Evolutionary conservation across 2,113 vertebrate genomes (phyloP).

Genomic region (Phycodurus eques): DNA sequence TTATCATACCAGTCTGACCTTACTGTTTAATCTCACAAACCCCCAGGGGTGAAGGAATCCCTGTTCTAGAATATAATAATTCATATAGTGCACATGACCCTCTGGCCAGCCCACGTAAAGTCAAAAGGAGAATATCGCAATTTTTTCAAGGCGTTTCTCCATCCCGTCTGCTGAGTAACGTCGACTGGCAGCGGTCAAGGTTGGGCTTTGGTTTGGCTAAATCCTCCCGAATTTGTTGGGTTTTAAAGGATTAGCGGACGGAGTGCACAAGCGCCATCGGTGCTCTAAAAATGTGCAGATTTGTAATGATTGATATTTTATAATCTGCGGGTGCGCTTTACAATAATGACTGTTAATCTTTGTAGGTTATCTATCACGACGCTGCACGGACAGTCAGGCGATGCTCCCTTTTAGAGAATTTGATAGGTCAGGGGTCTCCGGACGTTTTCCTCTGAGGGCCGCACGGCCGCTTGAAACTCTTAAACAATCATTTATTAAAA

Average conservation of each 20-base stretch:
- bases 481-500: too few species aligned
- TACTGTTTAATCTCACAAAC: not conserved
- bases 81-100: conserved; percentile 30
- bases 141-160: not conserved
- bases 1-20: not conserved
- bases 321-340: conserved; percentile 37
- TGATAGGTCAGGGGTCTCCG: not conserved
- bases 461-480: too few species aligned
- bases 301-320: conserved; percentile 54
- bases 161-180: not conserved
- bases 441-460: too few species aligned
- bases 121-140: not conserved
- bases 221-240: conserved; percentile 60
- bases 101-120: conserved; percentile 16
- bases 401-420: not conserved
- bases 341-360: conserved; percentile 29
- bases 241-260: conserved; percentile 66
- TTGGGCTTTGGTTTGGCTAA: conserved; percentile 61
- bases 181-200: conserved; percentile 39
- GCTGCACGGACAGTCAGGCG: not conserved
- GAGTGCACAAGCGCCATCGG: conserved; percentile 43
- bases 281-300: conserved; percentile 52
- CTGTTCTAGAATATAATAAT: not conserved
- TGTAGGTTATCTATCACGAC: conserved; percentile 21
- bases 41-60: not conserved